phyloP scores from a whole-genome alignment of 2,113 vertebrate genomes.

The Dipodomys stephensi region DNA sequence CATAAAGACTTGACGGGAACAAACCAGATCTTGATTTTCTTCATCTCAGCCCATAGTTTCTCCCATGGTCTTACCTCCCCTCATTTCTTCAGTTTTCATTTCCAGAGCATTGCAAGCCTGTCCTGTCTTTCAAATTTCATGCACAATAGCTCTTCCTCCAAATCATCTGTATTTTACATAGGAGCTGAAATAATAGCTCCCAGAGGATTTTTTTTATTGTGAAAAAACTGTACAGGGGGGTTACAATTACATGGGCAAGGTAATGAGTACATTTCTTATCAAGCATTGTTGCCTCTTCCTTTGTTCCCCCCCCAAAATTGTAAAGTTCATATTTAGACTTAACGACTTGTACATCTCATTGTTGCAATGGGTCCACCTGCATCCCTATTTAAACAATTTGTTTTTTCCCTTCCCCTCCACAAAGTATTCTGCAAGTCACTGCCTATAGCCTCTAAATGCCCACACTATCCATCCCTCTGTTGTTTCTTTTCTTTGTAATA shows the following conservation, averaged over 20 bases:
- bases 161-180: not conserved
- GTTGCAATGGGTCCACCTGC: too few species aligned
- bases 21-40: fast-evolving
- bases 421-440: not conserved
- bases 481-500: not conserved
- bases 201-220: not conserved
- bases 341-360: too few species aligned
- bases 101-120: not conserved
- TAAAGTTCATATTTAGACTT: too few species aligned
- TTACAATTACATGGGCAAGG: too few species aligned
- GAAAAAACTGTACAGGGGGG: too few species aligned
- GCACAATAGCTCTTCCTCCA: not conserved
- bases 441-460: conserved; percentile 2
- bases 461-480: not conserved
- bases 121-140: not conserved
- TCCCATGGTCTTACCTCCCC: too few species aligned
- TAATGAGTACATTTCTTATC: too few species aligned
- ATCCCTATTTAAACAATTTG: too few species aligned
- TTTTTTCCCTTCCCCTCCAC: too few species aligned
- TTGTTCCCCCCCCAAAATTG: too few species aligned
- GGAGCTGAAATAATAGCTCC: conserved; percentile 8
- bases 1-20: fast-evolving
- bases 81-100: not conserved
- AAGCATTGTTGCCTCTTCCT: too few species aligned
- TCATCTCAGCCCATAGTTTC: not conserved